Evolutionary conservation across 2,113 vertebrate genomes (phyloP), one percentile per base, ranked within the genome.

Genomic region (Arothron firmamentum): DNA sequence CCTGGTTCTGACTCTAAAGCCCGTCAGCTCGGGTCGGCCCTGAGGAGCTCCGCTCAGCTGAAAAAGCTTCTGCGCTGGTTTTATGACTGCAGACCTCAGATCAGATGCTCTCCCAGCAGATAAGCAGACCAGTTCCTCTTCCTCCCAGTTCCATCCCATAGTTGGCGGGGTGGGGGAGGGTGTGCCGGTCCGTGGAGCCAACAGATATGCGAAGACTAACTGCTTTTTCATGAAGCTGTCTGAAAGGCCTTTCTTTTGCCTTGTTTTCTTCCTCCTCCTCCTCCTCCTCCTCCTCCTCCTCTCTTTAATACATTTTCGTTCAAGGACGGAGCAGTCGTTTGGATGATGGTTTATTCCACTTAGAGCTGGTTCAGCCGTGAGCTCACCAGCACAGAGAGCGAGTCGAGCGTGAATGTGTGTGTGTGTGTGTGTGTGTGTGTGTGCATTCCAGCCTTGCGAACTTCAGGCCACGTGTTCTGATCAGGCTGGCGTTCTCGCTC

Each of bases 261-360:
- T 17, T 15, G 79, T 77, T 85, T 45, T 74, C 58, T 65, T 70
- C 69, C 59, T 52, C 51, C 45, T 52, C 16, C 56, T 59, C 28
- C 31, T 54, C 64, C 59, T 52, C 65, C 23, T 16, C 46, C 62
- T 71, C 58, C 49, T 82, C 74, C 50, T n/a, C n/a, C 43, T 61
- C 75, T 74, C 59, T 18, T 34, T 60, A 66, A 65, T 76, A 75
- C 64, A 74, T 75, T 56, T 34, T 58, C 58, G 14, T 81, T 84
- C 82, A 88, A 90, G 88, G 88, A 69, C 84, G 31, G 67, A 79
- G 50, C 69, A 72, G 58, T 62, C 52, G 18, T 73, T 78, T 52
- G 41, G 56, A 59, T 57, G 60, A 68, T 51, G 42, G 70, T 65
- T 67, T 78, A 71, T 80, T 72, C 41, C 62, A 52, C 49, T 70